phyloP scores from a whole-genome alignment of 2,888 invertebrate genomes.

The Synanthedon myopaeformis region DNA sequence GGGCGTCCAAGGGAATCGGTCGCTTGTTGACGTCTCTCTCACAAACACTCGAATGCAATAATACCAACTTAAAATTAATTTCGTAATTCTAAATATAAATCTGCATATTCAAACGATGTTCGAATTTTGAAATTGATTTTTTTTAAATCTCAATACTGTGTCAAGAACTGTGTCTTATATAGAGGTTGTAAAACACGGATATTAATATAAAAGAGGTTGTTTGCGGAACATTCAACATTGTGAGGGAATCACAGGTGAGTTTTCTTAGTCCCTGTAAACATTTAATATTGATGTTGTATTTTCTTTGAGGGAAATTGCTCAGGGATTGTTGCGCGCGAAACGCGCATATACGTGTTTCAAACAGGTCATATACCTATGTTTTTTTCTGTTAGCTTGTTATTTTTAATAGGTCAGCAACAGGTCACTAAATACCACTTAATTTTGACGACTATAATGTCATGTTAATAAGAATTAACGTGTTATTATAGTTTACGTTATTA shows the following conservation, averaged over 20 bases:
- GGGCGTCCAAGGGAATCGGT: conserved; percentile 25
- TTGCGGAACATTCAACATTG: conserved; percentile 8
- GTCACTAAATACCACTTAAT: no score
- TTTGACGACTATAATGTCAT: no score
- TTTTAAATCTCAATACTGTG: background rate
- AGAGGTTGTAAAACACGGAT: conserved; percentile 20
- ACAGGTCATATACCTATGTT: no score
- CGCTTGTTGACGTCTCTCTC: conserved; percentile 11
- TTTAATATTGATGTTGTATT: conserved; percentile 24
- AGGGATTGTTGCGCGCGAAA: background rate
- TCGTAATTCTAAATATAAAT: conserved; percentile 10
- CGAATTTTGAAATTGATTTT: background rate
- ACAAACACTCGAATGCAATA: conserved; percentile 15
- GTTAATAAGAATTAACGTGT: no score
- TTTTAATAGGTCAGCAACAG: no score
- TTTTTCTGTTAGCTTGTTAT: no score
- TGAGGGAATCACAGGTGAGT: conserved; percentile 23
- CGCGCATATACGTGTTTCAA: background rate
- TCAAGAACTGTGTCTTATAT: background rate
- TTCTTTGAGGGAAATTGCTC: conserved; percentile 14
- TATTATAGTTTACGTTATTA: no score
- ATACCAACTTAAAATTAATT: conserved; percentile 18
- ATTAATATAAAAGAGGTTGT: conserved; percentile 30
- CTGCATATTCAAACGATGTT: background rate
- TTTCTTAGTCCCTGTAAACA: conserved; percentile 5